Evolutionary conservation across 2,888 invertebrate species (phyloP).

Genomic region (Diadegma fenestrale): DNA sequence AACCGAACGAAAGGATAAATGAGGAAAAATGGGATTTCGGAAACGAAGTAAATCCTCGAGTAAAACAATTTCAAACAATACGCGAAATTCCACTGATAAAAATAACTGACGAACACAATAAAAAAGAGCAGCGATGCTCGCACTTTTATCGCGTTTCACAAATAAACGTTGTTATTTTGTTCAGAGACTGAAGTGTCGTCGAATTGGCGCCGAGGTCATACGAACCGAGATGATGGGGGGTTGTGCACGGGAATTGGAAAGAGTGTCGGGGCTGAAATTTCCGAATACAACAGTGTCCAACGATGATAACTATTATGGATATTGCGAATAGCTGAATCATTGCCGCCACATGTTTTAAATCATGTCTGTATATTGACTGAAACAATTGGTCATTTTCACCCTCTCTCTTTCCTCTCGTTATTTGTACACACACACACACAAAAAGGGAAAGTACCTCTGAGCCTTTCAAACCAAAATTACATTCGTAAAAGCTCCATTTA

Average conservation of each 20-base stretch:
- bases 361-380: slow-evolving; percentile 63
- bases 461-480: not conserved
- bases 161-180: slow-evolving; percentile 82
- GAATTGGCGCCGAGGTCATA: slow-evolving; percentile 56
- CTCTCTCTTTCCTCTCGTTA: slow-evolving; percentile 26
- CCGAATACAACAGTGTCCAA: slow-evolving; percentile 69
- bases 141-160: slow-evolving; percentile 78
- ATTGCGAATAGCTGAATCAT: slow-evolving; percentile 81
- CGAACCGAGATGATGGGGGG: slow-evolving; percentile 31
- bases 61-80: slow-evolving; percentile 23
- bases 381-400: slow-evolving; percentile 42
- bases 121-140: slow-evolving; percentile 78
- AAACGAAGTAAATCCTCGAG: not conserved
- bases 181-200: slow-evolving; percentile 64
- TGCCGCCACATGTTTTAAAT: slow-evolving; percentile 79
- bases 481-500: not conserved
- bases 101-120: slow-evolving; percentile 79
- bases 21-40: not conserved
- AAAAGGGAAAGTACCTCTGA: not conserved
- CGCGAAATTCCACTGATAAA: slow-evolving; percentile 5
- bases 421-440: not conserved
- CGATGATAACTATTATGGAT: slow-evolving; percentile 82
- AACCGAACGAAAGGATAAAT: not conserved
- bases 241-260: not conserved
- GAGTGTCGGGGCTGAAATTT: slow-evolving; percentile 39